Percentiles rank a stretch among this genome's conserved stretches.
These are phyloP conservation scores for Coregonus sp. DNA, from an alignment of 2,797 vertebrate species.

Conservation along the genomic window DNA sequence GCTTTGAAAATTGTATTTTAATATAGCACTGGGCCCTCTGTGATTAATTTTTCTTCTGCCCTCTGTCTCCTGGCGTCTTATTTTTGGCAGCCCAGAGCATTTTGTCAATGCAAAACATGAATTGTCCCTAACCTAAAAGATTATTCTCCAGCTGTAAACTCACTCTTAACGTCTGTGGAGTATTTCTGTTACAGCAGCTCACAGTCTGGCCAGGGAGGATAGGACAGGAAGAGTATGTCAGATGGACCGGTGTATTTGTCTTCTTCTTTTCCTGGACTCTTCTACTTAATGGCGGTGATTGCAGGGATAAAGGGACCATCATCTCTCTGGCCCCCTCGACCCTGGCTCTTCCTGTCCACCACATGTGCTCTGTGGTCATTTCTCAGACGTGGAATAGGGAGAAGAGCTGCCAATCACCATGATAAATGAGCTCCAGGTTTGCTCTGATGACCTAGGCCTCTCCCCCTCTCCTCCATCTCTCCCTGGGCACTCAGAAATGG, in stretches of 20 bases:
- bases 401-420: slow-evolving; percentile 43
- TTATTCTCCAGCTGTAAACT: slow-evolving; percentile 51
- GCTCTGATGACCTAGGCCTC: slow-evolving; percentile 3
- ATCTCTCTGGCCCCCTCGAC: slow-evolving; percentile 36
- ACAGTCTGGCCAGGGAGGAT: slow-evolving; percentile 25
- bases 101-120: slow-evolving; percentile 39
- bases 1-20: slow-evolving; percentile 17
- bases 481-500: neutral
- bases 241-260: slow-evolving; percentile 62
- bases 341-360: slow-evolving; percentile 57
- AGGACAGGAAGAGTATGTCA: slow-evolving; percentile 60
- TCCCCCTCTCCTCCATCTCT: neutral
- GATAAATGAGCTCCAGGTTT: slow-evolving; percentile 21
- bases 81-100: slow-evolving; percentile 39
- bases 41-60: slow-evolving; percentile 24
- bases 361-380: slow-evolving; percentile 51
- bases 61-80: slow-evolving; percentile 25
- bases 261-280: slow-evolving; percentile 50
- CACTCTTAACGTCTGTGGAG: slow-evolving; percentile 17
- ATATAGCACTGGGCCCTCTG: slow-evolving; percentile 6
- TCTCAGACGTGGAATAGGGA: slow-evolving; percentile 15
- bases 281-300: slow-evolving; percentile 50
- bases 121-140: slow-evolving; percentile 45
- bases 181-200: slow-evolving; percentile 29
- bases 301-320: slow-evolving; percentile 59